Percentiles rank a stretch among this genome's conserved stretches.
Conservation (phyloP, 2,113 vertebrate species). For the Syngnathus scovelli region DNA sequence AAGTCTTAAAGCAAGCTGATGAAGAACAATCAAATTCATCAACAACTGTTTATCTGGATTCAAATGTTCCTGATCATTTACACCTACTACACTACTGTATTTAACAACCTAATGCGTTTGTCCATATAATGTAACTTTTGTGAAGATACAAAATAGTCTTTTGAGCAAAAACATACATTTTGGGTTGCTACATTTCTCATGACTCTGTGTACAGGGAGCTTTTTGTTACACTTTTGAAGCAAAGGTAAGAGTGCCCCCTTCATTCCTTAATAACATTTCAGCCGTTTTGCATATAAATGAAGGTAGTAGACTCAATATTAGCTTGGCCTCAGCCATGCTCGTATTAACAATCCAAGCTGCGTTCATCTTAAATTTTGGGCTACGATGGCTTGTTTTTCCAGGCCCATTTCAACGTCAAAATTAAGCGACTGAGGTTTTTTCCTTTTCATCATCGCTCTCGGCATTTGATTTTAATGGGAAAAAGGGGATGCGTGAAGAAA, state of each 20-base stretch:
- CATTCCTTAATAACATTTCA: background rate
- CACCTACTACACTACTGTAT: too few species aligned
- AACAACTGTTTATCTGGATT: background rate
- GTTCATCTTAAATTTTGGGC: too few species aligned
- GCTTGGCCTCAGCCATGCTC: too few species aligned
- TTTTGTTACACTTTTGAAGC: too few species aligned
- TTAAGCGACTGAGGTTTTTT: slow-evolving; percentile 17
- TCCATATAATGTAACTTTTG: too few species aligned
- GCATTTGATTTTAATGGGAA: slow-evolving; percentile 69
- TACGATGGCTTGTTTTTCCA: background rate
- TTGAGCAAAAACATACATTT: too few species aligned
- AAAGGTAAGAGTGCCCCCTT: background rate
- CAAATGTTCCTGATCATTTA: too few species aligned
- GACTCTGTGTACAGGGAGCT: too few species aligned
- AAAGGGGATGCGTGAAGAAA: slow-evolving; percentile 36
- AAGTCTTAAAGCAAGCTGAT: slow-evolving; percentile 45
- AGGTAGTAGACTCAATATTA: background rate
- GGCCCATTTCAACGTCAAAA: background rate
- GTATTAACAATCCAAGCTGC: too few species aligned
- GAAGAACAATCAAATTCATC: slow-evolving; percentile 5
- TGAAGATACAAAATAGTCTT: too few species aligned
- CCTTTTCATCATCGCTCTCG: slow-evolving; percentile 53
- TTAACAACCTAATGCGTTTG: too few species aligned
- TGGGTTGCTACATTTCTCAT: too few species aligned
- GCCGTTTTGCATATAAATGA: background rate